Evolutionary conservation across 2,113 vertebrate genomes (phyloP).

Genomic region (Helogale parvula): DNA sequence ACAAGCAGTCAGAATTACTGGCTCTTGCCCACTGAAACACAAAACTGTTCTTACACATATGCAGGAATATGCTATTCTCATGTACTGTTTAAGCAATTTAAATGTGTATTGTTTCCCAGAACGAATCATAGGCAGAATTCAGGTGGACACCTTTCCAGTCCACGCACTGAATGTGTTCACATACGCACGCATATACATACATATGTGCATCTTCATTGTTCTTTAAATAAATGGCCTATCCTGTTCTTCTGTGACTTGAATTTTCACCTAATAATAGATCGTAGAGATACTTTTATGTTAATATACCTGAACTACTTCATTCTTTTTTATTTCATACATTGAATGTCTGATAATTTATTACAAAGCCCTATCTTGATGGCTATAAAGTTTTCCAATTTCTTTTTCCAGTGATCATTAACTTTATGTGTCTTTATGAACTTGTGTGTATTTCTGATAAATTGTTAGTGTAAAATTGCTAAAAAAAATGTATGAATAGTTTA

Average conservation of each 20-base stretch:
- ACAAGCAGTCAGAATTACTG: neutral
- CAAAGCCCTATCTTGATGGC: neutral
- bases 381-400: neutral
- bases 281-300: conserved; percentile 12
- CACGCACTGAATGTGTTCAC: neutral
- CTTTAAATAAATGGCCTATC: neutral
- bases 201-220: neutral
- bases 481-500: neutral
- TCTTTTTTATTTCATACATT: neutral
- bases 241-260: neutral
- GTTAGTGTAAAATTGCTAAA: neutral
- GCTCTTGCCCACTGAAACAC: neutral
- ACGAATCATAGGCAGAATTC: neutral
- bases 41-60: neutral
- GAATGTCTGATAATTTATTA: neutral
- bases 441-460: neutral
- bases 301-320: neutral
- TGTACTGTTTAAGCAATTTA: neutral
- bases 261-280: neutral
- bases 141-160: neutral
- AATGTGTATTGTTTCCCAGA: neutral
- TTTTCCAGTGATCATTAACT: neutral
- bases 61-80: neutral
- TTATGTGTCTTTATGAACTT: neutral
- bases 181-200: too few relatives aligned